Base-by-base conservation (phyloP, 2,113 vertebrate genomes). In the Ciconia boyciana region DNA sequence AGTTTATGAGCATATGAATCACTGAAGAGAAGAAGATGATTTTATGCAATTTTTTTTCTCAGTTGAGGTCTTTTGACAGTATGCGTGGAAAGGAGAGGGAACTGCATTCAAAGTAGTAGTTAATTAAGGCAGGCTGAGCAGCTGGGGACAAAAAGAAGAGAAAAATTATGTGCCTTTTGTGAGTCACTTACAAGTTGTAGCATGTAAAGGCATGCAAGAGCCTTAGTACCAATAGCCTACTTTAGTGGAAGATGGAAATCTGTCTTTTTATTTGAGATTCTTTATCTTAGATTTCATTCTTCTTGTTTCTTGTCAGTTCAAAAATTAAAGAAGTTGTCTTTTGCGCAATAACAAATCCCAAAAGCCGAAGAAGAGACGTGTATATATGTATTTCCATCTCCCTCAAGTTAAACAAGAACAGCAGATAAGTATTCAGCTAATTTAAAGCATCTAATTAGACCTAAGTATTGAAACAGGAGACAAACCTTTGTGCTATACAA, bases 81-180 rank as follows among this genome's bases (percentile, higher is more conserved):
- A 39, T 69, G 34, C 2, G 1, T 87, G 80, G 55, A 94, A 94
- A 89, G 39, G 31, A 92, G 64, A 92, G 52, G 72, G 65, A 96
- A 24, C 65, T 78, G 76, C 69, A 89, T 83, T 83, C 83, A 90
- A 78, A 90, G 52, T 29, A 76, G 84, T 18, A 75, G 64, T 70
- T 92, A 91, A 83, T 81, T 77, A 86, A 90, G 51, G 71, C 68
- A 95, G 48, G 21, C 32, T 84, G 81, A 94, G 89, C 80, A 89
- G 11, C 86, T 89, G 43, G 76, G 68, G 41, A 84, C 34, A 39
- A 70, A 68, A 77, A 60, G 32, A 64, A 94, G 70, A 69, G 51
- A 87, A 77, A 94, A 75, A 95, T 34, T 0, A 58, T 81, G 65
- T 94, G 52, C 41, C 46, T 65, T 72, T 65, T 64, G 17, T 80